These are phyloP conservation scores for Patella pellucida DNA, from an alignment of 2,888 invertebrate species.

Conservation along the genomic window DNA sequence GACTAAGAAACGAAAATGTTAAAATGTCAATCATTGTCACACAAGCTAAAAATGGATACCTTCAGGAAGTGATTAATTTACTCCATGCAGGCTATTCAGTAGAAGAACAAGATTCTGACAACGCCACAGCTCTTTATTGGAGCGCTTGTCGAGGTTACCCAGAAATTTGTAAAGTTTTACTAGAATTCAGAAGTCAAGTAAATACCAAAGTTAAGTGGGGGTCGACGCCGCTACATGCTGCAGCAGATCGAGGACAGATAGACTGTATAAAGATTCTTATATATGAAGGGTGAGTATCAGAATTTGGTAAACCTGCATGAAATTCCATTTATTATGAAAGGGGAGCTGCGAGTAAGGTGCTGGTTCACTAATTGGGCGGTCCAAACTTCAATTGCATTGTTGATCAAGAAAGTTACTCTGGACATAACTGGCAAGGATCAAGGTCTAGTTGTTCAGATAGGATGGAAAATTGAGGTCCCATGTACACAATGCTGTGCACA, in stretches of 20 bases:
- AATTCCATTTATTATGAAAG: neutral
- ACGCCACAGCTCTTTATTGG: slow-evolving; percentile 57
- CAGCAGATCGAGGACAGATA: slow-evolving; percentile 52
- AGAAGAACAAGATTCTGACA: slow-evolving; percentile 45
- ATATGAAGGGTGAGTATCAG: neutral
- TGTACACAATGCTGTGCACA: no score
- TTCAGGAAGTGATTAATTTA: slow-evolving; percentile 30
- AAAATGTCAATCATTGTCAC: slow-evolving; percentile 42
- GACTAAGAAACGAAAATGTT: slow-evolving; percentile 15
- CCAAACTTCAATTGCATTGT: neutral
- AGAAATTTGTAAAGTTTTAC: slow-evolving; percentile 41
- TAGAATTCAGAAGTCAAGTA: slow-evolving; percentile 51
- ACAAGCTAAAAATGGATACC: slow-evolving; percentile 51
- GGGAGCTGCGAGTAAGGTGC: no score
- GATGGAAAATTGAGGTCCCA: no score
- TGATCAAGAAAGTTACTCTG: neutral
- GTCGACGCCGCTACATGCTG: slow-evolving; percentile 54
- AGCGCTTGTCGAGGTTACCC: slow-evolving; percentile 52
- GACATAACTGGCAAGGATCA: no score
- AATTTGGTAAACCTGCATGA: no score
- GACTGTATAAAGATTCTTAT: slow-evolving; percentile 47
- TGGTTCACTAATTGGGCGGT: neutral
- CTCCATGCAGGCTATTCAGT: slow-evolving; percentile 35
- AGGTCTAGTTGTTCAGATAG: no score
- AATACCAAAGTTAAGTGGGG: slow-evolving; percentile 55